Evolutionary conservation across 2,797 vertebrate genomes (phyloP).

Genomic region (Lithobates pipiens): DNA sequence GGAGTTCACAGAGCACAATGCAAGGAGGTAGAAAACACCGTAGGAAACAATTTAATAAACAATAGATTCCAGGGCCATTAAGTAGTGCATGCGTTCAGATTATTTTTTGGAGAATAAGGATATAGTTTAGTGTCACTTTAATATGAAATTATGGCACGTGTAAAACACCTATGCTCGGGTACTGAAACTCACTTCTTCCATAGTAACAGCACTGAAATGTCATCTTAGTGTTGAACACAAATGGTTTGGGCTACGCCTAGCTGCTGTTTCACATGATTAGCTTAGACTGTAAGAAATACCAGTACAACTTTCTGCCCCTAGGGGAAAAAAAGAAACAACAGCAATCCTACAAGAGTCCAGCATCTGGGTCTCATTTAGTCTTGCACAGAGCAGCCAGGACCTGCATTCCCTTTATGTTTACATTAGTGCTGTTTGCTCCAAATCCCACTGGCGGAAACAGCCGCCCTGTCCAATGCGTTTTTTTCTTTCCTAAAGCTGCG

Average conservation of each 20-base stretch:
- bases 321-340: slow-evolving; percentile 18
- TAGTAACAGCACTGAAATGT: neutral
- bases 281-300: slow-evolving; percentile 41
- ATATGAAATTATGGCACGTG: neutral
- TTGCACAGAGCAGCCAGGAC: slow-evolving; percentile 48
- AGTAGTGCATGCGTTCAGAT: too few species aligned
- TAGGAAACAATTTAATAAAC: too few species aligned
- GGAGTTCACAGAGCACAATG: too few species aligned
- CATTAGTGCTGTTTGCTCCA: slow-evolving; percentile 61
- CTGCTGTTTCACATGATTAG: slow-evolving; percentile 50
- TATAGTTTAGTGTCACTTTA: too few species aligned
- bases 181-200: neutral
- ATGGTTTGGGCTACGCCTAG: slow-evolving; percentile 44
- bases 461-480: slow-evolving; percentile 55
- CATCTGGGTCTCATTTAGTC: slow-evolving; percentile 62
- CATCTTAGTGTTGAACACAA: neutral
- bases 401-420: slow-evolving; percentile 60
- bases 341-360: slow-evolving; percentile 42
- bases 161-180: neutral
- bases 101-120: too few species aligned
- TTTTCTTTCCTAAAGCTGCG: slow-evolving; percentile 45
- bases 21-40: too few species aligned
- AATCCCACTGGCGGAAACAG: slow-evolving; percentile 61
- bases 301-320: slow-evolving; percentile 35
- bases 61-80: too few species aligned